These are phyloP conservation scores for Liparis tanakae DNA, from an alignment of 2,797 vertebrate genomes.

Conservation along the genomic window DNA sequence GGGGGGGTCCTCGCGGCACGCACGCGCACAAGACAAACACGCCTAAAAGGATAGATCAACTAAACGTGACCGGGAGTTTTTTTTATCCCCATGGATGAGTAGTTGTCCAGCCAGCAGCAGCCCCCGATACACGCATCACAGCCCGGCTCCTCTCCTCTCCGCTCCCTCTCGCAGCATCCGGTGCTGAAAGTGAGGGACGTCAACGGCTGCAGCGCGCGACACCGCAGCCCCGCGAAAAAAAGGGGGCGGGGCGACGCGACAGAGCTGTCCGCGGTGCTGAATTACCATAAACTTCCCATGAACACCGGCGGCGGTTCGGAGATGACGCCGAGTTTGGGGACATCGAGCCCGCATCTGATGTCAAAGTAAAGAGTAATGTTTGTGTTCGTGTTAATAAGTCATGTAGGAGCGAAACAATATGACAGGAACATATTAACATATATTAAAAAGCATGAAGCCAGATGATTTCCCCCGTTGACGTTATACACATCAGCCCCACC, in stretches of 20 bases:
- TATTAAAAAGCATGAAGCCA: neutral
- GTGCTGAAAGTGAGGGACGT: conserved; percentile 49
- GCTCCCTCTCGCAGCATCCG: conserved; percentile 59
- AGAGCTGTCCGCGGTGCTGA: conserved; percentile 80
- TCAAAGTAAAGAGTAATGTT: neutral
- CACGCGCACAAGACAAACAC: neutral
- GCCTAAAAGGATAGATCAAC: neutral
- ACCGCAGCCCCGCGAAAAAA: neutral
- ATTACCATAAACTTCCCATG: conserved; percentile 9
- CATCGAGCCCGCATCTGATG: neutral
- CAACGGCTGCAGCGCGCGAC: conserved; percentile 24
- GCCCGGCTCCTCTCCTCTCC: conserved; percentile 56
- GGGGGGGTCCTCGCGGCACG: conserved; percentile 15
- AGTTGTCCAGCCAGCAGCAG: conserved; percentile 38
- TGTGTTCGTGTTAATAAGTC: neutral
- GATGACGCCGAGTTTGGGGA: neutral
- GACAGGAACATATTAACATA: neutral
- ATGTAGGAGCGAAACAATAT: neutral
- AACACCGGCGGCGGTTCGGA: neutral
- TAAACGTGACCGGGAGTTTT: conserved; percentile 48
- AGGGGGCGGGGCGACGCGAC: conserved; percentile 48
- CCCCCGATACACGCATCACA: conserved; percentile 40
- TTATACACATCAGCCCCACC: too few relatives aligned
- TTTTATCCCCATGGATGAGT: conserved; percentile 69
- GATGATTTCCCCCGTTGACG: neutral